Evolutionary conservation across 2,797 vertebrate species (phyloP).

Genomic region (Coccyzus lansbergi): DNA sequence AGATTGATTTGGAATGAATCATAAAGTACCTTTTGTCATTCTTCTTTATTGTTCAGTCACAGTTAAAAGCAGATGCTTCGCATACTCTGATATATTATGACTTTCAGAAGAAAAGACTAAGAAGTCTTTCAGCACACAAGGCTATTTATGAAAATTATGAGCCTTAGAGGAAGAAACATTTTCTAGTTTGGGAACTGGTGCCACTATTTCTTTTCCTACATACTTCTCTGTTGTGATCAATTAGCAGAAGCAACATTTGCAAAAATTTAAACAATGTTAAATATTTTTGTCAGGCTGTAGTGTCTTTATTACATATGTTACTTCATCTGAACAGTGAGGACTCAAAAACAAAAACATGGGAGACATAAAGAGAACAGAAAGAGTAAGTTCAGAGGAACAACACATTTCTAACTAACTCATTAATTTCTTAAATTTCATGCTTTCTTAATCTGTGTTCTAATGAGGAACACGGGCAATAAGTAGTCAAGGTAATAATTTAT

Average conservation of each 20-base stretch:
- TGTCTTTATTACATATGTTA: neutral
- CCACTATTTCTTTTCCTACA: neutral
- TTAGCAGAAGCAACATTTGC: neutral
- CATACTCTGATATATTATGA: neutral
- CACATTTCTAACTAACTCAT: neutral
- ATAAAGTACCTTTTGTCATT: constrained; percentile 35
- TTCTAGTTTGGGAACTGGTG: neutral
- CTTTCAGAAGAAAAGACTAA: neutral
- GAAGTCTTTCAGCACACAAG: neutral
- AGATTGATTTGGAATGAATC: neutral
- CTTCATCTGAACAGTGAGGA: neutral
- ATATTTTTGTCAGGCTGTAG: neutral
- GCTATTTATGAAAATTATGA: neutral
- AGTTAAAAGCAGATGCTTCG: constrained; percentile 1
- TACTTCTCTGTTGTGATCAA: neutral
- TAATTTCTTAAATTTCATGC: neutral
- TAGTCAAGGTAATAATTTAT: neutral
- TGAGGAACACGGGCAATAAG: neutral
- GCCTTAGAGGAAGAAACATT: neutral
- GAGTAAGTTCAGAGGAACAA: neutral
- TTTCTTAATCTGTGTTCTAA: neutral
- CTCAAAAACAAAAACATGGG: neutral
- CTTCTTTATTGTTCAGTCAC: neutral
- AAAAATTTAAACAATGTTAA: neutral
- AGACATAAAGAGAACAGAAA: neutral